A percentile compares a stretch with the other conserved stretches of the same genome.
Evolutionary conservation across 2,888 invertebrate species (phyloP).

Genomic region (Aleiodes alternator): DNA sequence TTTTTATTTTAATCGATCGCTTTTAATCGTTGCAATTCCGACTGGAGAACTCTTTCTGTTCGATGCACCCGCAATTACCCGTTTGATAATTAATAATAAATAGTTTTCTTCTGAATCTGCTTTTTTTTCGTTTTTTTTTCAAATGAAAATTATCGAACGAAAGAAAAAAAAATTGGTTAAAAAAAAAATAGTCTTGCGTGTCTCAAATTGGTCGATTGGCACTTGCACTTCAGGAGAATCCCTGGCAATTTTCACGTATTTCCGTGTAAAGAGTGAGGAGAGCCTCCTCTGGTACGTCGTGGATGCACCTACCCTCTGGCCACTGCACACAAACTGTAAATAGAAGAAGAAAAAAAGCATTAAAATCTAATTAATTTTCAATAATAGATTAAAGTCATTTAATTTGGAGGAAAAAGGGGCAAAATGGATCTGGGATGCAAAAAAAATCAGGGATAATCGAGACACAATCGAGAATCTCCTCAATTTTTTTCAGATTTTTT

Average conservation of each 20-base stretch:
- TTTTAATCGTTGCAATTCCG: slow-evolving; percentile 13
- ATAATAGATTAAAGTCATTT: slow-evolving; percentile 1
- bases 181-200: slow-evolving; percentile 41
- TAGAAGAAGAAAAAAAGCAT: slow-evolving; percentile 67
- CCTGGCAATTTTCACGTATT: slow-evolving; percentile 71
- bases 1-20: slow-evolving; percentile 22
- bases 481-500: too few species aligned
- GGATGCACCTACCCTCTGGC: slow-evolving; percentile 87
- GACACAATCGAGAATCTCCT: too few species aligned
- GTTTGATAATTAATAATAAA: neutral
- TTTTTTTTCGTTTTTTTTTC: neutral
- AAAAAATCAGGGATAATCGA: too few species aligned
- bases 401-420: neutral
- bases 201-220: slow-evolving; percentile 61
- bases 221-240: slow-evolving; percentile 70
- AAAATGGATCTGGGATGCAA: too few species aligned
- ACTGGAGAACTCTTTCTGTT: slow-evolving; percentile 25
- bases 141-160: slow-evolving; percentile 19
- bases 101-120: neutral
- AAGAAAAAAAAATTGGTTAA: slow-evolving; percentile 36
- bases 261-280: slow-evolving; percentile 72
- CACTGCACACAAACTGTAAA: slow-evolving; percentile 94
- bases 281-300: slow-evolving; percentile 72
- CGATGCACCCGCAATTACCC: slow-evolving; percentile 16
- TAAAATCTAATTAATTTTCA: slow-evolving; percentile 17